phyloP scores from a whole-genome alignment of 2,888 invertebrate species.

The Neoitamus cyanurus region DNA sequence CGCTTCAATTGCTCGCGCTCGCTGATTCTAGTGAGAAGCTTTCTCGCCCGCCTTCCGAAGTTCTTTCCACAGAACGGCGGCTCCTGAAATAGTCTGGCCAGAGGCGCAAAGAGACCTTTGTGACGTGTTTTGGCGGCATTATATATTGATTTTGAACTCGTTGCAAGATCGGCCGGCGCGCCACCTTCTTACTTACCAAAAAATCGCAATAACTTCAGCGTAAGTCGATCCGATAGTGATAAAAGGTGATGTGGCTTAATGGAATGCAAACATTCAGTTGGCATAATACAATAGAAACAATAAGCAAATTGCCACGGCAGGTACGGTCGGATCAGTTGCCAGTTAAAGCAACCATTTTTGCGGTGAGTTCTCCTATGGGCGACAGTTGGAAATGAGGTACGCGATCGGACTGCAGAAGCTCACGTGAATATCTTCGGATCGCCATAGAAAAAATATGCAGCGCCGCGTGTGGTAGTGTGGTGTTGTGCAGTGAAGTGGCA shows the following conservation, averaged over 20 bases:
- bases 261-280: slow-evolving; percentile 33
- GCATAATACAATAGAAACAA: slow-evolving; percentile 19
- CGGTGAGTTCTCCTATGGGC: neutral
- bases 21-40: slow-evolving; percentile 19
- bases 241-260: slow-evolving; percentile 43
- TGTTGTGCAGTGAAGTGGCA: slow-evolving; percentile 41
- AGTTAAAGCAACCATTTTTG: neutral
- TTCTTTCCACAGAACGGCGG: slow-evolving; percentile 21
- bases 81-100: slow-evolving; percentile 44
- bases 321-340: slow-evolving; percentile 6
- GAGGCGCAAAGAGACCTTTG: slow-evolving; percentile 1
- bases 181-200: neutral
- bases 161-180: neutral
- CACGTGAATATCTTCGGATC: slow-evolving; percentile 24
- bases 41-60: slow-evolving; percentile 18
- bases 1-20: slow-evolving; percentile 16
- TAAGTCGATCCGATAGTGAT: slow-evolving; percentile 21
- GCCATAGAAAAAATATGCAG: slow-evolving; percentile 25
- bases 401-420: slow-evolving; percentile 31
- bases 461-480: slow-evolving; percentile 2
- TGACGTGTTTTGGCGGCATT: slow-evolving; percentile 13
- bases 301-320: slow-evolving; percentile 31
- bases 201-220: neutral
- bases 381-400: slow-evolving; percentile 23
- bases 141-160: neutral